Percentiles rank a stretch among this genome's conserved stretches.
Evolutionary conservation across 2,888 invertebrate species (phyloP).

Genomic region (Rhopalosiphum nymphaeae): DNA sequence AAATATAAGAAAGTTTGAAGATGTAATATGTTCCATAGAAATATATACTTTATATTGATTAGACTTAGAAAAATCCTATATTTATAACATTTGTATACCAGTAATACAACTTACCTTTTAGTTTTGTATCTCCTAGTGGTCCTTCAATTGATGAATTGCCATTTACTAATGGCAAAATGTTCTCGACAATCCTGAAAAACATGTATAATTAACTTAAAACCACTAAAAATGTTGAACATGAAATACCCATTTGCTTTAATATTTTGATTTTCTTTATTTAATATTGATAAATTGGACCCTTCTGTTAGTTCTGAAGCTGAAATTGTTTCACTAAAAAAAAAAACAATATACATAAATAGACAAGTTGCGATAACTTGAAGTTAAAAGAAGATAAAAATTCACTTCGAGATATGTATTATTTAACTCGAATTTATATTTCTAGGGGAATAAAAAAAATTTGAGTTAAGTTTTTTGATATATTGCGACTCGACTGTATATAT

Average conservation of each 20-base stretch:
- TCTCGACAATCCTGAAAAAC: constrained; percentile 39
- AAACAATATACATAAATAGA: background rate
- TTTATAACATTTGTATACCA: background rate
- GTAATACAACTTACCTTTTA: constrained; percentile 16
- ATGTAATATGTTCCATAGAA: too few relatives aligned
- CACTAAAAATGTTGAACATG: background rate
- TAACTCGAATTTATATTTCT: too few relatives aligned
- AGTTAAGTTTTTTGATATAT: too few relatives aligned
- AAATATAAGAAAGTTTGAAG: too few relatives aligned
- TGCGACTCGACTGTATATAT: too few relatives aligned
- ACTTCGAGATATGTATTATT: too few relatives aligned
- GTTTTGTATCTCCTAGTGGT: background rate
- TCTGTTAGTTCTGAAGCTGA: constrained; percentile 14
- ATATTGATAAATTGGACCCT: constrained; percentile 58
- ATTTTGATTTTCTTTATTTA: constrained; percentile 56
- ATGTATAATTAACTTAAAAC: background rate
- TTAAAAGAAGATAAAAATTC: too few relatives aligned
- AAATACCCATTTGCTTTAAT: constrained; percentile 45
- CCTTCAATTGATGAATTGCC: constrained; percentile 23
- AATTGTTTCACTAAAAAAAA: constrained; percentile 51
- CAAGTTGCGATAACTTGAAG: too few relatives aligned
- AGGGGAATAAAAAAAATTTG: too few relatives aligned
- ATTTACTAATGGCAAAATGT: constrained; percentile 50
- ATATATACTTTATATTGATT: too few relatives aligned
- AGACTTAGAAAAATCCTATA: too few relatives aligned